Conservation (phyloP, 2,113 vertebrate species). For the Phodopus roborovskii region DNA sequence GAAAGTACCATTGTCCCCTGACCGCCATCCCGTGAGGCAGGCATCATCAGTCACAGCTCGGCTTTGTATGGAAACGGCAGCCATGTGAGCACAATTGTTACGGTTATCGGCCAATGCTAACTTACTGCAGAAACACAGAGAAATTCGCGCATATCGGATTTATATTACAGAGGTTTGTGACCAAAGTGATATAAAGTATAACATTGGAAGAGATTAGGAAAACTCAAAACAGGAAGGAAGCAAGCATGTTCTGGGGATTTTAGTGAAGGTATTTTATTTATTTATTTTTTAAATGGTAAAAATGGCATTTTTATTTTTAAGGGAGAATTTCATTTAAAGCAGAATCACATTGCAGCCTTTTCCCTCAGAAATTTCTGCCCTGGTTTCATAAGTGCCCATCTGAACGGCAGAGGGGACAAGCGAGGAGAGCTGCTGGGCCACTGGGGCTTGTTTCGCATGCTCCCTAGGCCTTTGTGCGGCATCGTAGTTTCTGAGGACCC, state of each 20-base stretch:
- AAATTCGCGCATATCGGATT: background rate
- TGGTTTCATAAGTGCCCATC: background rate
- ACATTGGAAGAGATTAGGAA: background rate
- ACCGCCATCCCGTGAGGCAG: background rate
- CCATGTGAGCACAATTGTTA: background rate
- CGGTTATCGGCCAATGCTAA: background rate
- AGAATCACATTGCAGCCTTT: background rate
- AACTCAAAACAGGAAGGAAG: background rate
- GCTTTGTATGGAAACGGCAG: background rate
- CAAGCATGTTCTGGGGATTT: background rate
- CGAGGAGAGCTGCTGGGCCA: accelerated
- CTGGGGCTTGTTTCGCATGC: background rate
- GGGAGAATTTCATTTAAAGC: background rate
- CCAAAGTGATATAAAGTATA: background rate
- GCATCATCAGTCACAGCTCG: background rate
- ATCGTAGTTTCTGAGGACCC: background rate
- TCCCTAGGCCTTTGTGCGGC: accelerated
- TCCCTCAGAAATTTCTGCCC: background rate
- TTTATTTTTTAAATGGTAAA: background rate
- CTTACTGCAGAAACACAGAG: background rate
- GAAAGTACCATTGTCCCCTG: background rate
- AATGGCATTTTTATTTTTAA: background rate
- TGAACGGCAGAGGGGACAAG: background rate
- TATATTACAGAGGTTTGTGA: background rate
- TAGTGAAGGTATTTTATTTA: background rate